Conservation (phyloP, 2,113 vertebrate species). For the Phyllostomus discolor region DNA sequence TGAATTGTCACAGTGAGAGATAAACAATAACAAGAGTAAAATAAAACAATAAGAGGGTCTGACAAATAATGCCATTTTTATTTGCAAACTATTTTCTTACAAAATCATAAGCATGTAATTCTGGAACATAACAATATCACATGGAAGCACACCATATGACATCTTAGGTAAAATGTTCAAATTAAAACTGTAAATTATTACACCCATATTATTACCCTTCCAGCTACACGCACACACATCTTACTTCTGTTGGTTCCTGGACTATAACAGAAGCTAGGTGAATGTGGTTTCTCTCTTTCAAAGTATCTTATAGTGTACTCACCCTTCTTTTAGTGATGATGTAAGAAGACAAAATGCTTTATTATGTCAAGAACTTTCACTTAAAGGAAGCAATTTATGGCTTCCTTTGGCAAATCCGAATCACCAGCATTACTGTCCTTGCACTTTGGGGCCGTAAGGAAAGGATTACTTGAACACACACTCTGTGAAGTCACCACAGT, state of each 20-base stretch:
- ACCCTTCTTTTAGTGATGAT: neutral
- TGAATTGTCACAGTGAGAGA: neutral
- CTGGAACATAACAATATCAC: too few species aligned
- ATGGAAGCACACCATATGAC: too few species aligned
- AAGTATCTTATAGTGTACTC: neutral
- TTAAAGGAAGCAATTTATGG: neutral
- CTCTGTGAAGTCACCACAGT: fast-evolving
- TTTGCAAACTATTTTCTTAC: too few species aligned
- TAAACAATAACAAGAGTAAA: neutral
- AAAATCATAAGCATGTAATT: too few species aligned
- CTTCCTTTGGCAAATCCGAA: neutral
- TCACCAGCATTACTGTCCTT: neutral
- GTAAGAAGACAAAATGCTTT: neutral
- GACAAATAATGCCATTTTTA: too few species aligned
- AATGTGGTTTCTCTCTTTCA: neutral
- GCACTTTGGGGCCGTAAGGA: neutral
- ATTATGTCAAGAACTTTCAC: neutral
- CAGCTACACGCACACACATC: too few species aligned
- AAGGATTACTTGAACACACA: neutral
- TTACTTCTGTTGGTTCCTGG: too few species aligned
- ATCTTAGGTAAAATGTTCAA: too few species aligned
- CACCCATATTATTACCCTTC: too few species aligned
- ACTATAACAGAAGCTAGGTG: neutral
- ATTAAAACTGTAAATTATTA: too few species aligned
- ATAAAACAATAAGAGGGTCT: neutral